A percentile compares a stretch with the other conserved stretches of the same genome.
These are phyloP conservation scores for Drosophila paramelanica DNA, from an alignment of 2,888 invertebrate species.

Conservation along the genomic window DNA sequence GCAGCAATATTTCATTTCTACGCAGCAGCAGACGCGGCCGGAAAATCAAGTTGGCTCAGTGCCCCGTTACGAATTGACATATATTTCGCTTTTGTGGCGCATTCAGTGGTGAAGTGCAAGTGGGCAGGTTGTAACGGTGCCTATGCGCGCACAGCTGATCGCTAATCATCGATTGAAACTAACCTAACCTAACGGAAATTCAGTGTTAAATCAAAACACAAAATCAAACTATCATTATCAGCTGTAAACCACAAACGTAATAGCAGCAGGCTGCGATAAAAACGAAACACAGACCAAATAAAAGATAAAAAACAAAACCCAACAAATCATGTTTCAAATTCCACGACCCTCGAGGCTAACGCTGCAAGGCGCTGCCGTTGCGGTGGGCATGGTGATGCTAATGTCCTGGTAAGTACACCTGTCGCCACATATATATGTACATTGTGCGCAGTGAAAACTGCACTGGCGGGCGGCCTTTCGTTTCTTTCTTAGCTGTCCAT, in stretches of 20 bases:
- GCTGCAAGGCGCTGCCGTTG: constrained; percentile 60
- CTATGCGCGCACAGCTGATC: constrained; percentile 55
- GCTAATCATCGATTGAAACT: constrained; percentile 22
- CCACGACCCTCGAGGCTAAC: constrained; percentile 60
- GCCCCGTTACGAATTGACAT: constrained; percentile 40
- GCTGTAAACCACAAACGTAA: constrained; percentile 1
- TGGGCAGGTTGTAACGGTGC: constrained; percentile 46
- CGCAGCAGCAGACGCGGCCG: constrained; percentile 53
- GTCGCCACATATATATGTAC: not conserved
- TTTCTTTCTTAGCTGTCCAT: too few relatives aligned
- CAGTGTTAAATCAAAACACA: not conserved
- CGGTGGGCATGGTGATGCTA: constrained; percentile 60
- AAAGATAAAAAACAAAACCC: constrained; percentile 1
- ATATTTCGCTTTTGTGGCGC: constrained; percentile 33
- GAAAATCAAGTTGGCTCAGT: constrained; percentile 55
- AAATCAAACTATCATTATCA: not conserved
- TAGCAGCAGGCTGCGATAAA: constrained; percentile 22
- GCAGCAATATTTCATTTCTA: constrained; percentile 62
- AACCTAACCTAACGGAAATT: constrained; percentile 27
- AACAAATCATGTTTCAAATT: constrained; percentile 70
- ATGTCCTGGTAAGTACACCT: constrained; percentile 76
- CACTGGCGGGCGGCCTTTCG: too few relatives aligned
- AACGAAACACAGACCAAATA: constrained; percentile 7
- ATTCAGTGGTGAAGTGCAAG: constrained; percentile 52
- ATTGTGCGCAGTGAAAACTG: too few relatives aligned